These are phyloP conservation scores for Luperina nickerlii DNA, from an alignment of 2,888 invertebrate species.

Conservation along the genomic window DNA sequence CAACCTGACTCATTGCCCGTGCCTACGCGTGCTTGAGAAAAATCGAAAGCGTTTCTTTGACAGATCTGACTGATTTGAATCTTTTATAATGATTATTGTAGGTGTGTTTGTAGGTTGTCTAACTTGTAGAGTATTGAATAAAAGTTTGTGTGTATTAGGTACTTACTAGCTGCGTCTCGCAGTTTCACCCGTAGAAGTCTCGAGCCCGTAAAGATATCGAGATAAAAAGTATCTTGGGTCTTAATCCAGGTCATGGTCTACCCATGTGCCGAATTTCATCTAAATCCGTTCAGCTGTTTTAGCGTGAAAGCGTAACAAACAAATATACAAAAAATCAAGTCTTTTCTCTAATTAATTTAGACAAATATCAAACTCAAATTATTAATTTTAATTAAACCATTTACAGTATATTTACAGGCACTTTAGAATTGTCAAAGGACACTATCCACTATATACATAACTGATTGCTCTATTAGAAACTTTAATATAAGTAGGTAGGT, in stretches of 20 bases:
- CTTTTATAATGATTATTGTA: not conserved
- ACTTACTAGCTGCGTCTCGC: not conserved
- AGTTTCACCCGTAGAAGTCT: not conserved
- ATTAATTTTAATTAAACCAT: not conserved
- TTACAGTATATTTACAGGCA: not conserved
- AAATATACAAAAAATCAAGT: not conserved
- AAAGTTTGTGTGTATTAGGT: not conserved
- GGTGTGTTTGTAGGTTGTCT: not conserved
- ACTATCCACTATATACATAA: not conserved
- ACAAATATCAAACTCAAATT: not conserved
- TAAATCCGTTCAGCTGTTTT: not conserved
- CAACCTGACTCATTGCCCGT: conserved; percentile 37
- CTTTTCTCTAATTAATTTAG: not conserved
- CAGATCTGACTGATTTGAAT: not conserved
- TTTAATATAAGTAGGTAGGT: not conserved
- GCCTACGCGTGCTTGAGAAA: conserved; percentile 28
- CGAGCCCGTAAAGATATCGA: not conserved
- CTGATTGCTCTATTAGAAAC: not conserved
- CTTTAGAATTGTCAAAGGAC: not conserved
- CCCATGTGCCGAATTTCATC: not conserved
- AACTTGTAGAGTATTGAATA: not conserved
- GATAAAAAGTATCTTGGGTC: not conserved
- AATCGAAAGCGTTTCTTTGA: conserved; percentile 33
- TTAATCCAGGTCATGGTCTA: not conserved
- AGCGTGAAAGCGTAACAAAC: not conserved